A percentile compares a stretch with the other conserved stretches of the same genome.
These are phyloP conservation scores for Maconellicoccus hirsutus DNA, from an alignment of 1,140 invertebrate species.

Conservation along the genomic window DNA sequence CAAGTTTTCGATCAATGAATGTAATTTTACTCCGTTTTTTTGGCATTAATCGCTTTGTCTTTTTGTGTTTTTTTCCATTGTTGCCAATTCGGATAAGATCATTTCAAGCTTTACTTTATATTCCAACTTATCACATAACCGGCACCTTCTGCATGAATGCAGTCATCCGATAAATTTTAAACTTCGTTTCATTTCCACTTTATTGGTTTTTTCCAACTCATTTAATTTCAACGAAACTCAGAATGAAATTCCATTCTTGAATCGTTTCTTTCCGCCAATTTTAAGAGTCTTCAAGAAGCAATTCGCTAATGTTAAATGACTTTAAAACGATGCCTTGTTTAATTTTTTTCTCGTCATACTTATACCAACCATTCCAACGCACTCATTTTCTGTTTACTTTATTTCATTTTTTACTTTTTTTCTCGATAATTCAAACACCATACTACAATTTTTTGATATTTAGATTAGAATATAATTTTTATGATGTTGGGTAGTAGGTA, in stretches of 20 bases:
- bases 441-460: no score
- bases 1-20: conserved; percentile 9
- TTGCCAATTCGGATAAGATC: conserved; percentile 5
- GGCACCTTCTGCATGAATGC: conserved; percentile 12
- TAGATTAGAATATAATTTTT: no score
- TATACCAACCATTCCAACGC: no score
- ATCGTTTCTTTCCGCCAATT: conserved; percentile 14
- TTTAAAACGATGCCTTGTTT: conserved; percentile 4
- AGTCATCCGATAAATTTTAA: conserved; percentile 21
- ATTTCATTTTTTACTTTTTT: no score
- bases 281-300: conserved; percentile 3
- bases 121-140: conserved; percentile 15
- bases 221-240: background rate
- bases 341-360: background rate
- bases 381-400: no score
- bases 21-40: background rate
- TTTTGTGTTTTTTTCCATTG: background rate
- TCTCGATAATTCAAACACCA: no score
- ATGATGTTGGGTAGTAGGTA: no score
- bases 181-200: conserved; percentile 19
- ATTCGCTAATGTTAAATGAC: conserved; percentile 4
- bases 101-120: conserved; percentile 2
- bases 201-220: conserved; percentile 18
- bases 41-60: background rate
- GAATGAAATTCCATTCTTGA: conserved; percentile 17